These are phyloP conservation scores for Nemotelus pantherinus DNA, from an alignment of 2,888 invertebrate genomes.

Conservation along the genomic window DNA sequence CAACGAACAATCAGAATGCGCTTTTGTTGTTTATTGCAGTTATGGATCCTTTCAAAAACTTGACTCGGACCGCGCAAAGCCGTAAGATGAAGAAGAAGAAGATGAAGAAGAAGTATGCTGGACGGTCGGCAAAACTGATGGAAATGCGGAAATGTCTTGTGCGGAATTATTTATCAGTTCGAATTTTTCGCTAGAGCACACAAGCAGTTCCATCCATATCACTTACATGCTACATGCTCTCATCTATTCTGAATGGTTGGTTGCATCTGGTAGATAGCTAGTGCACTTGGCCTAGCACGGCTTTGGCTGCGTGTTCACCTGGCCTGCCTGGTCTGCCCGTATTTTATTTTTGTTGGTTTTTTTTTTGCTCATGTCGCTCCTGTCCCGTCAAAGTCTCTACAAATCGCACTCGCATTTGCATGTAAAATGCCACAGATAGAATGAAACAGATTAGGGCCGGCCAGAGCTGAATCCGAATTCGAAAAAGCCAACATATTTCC, in stretches of 20 bases:
- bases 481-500: slow-evolving; percentile 40
- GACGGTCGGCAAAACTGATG: slow-evolving; percentile 13
- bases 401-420: slow-evolving; percentile 27
- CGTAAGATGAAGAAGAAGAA: background rate
- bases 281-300: slow-evolving; percentile 5
- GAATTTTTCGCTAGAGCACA: slow-evolving; percentile 41
- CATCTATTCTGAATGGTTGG: slow-evolving; percentile 15
- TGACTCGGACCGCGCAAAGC: background rate
- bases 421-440: slow-evolving; percentile 34
- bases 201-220: slow-evolving; percentile 26
- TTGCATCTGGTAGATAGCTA: background rate
- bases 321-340: background rate
- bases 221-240: slow-evolving; percentile 29
- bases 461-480: slow-evolving; percentile 7
- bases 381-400: background rate
- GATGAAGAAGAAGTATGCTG: background rate
- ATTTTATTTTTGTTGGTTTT: background rate
- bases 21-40: slow-evolving; percentile 19
- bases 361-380: background rate
- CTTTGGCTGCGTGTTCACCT: background rate
- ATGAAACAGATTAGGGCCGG: slow-evolving; percentile 26
- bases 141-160: slow-evolving; percentile 41
- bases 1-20: background rate
- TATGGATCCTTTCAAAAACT: slow-evolving; percentile 18
- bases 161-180: slow-evolving; percentile 40